phyloP scores from a whole-genome alignment of 2,113 vertebrate species.

The Mesoclemmys tuberculata region DNA sequence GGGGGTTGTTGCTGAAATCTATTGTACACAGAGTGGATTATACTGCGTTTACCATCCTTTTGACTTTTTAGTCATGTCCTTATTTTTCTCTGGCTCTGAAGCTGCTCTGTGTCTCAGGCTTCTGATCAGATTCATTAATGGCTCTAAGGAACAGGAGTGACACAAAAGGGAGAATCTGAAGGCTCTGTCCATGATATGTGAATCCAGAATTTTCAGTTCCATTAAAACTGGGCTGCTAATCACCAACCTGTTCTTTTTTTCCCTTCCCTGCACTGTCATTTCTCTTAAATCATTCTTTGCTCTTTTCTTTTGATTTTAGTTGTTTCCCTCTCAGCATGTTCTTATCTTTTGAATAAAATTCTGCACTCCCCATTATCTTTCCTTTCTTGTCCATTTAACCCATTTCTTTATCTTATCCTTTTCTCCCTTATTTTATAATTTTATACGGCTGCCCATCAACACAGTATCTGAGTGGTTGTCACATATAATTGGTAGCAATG shows the following conservation, averaged over 20 bases:
- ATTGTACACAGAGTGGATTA: neutral
- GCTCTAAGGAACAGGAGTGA: slow-evolving; percentile 43
- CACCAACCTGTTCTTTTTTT: neutral
- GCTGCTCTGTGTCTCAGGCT: slow-evolving; percentile 8
- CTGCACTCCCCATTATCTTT: neutral
- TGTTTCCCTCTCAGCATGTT: neutral
- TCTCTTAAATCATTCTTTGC: slow-evolving; percentile 30
- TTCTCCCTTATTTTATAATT: neutral
- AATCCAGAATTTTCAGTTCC: slow-evolving; percentile 28
- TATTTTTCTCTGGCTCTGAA: slow-evolving; percentile 6
- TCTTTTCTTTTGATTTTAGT: neutral
- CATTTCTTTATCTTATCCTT: neutral
- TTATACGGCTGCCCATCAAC: neutral
- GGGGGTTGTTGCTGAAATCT: neutral
- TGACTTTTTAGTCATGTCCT: neutral
- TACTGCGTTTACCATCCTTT: neutral
- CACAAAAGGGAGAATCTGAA: neutral
- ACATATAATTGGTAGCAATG: neutral
- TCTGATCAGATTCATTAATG: slow-evolving; percentile 21
- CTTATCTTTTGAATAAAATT: neutral
- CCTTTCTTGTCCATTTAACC: neutral
- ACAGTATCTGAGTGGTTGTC: neutral
- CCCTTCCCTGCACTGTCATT: neutral
- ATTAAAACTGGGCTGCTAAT: neutral
- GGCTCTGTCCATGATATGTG: neutral